Evolutionary conservation across 1,140 invertebrate genomes (phyloP), one percentile per base, ranked within the genome.

Genomic region (Charaxes varanes): DNA sequence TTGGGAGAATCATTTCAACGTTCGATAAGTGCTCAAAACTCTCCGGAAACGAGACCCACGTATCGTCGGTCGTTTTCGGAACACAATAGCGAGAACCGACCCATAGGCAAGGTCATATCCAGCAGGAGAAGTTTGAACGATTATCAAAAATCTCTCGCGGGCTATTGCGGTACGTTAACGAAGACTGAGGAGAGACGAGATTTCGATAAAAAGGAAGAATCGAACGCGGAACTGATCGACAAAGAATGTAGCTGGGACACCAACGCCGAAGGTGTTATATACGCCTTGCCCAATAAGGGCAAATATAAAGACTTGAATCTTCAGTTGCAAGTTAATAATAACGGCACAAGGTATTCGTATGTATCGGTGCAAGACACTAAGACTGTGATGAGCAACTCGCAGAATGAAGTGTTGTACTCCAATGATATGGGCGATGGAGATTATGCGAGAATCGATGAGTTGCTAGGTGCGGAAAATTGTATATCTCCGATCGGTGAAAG

Each of bases 11-110:
- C 86, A 8, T 84, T 86, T 49, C 65, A 85, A 48, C 71, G 81
- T 37, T 77, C 86, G 1, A 67, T 84, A 7, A 80, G 84, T 33
- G 77, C 80, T 4, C 62, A 69, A 41, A 89, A 61, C 62, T 86
- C 49, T 46, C 86, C 56, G 61, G 86, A 55, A 85, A 86, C 56
- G 65, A 85, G 72, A 12, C 82, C 88, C 1, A 87, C 86, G 8
- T 90, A 90, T 44, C 73, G 89, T 44, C 62, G 90, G 52, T 90
- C 90, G 0, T 90, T 91, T 28, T 91, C 89, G 0, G 89, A 91
- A 36, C 85, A 86, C 27, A 78, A 74, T 2, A 84, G 77, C 44
- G 78, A 50, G 74, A 84, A 62, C 48, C 36, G 77, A 41, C 65
- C 72, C 17, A 81, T 84, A 32, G 87, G 62, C 24, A 87, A 76